Conservation (phyloP, 2,113 vertebrate species). For the Edolisoma coerulescens region DNA sequence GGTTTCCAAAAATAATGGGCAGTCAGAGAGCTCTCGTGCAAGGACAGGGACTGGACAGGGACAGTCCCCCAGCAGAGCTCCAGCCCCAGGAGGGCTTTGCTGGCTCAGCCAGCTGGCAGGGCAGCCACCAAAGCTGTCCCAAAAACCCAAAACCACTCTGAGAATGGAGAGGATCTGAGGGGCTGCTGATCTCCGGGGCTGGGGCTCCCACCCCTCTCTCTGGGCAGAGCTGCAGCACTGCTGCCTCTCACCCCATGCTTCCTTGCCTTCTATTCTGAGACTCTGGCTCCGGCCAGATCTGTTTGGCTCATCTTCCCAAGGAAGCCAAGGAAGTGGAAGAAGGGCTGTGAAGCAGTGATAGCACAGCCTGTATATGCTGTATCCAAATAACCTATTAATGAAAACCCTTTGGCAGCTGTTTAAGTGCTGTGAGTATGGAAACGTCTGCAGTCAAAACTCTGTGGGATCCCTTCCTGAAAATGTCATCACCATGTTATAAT, state of each 20-base stretch:
- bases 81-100: neutral
- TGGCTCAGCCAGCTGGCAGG: neutral
- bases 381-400: slow-evolving; percentile 45
- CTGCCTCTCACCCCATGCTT: neutral
- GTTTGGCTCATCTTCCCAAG: neutral
- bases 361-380: neutral
- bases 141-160: neutral
- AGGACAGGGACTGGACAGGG: neutral
- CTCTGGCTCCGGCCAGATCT: neutral
- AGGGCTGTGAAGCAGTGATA: slow-evolving; percentile 24
- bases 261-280: neutral
- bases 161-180: neutral
- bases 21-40: rapidly evolving
- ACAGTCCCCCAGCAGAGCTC: neutral
- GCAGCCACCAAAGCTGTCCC: neutral
- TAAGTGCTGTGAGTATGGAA: slow-evolving; percentile 39
- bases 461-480: slow-evolving; percentile 46
- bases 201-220: neutral
- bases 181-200: neutral
- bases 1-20: neutral
- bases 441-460: slow-evolving; percentile 32
- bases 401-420: slow-evolving; percentile 46
- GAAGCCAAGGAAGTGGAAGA: neutral
- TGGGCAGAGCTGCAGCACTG: neutral
- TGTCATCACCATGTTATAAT: slow-evolving; percentile 30